Conservation (phyloP, 2,113 vertebrate species). For the Anguilla japonica region DNA sequence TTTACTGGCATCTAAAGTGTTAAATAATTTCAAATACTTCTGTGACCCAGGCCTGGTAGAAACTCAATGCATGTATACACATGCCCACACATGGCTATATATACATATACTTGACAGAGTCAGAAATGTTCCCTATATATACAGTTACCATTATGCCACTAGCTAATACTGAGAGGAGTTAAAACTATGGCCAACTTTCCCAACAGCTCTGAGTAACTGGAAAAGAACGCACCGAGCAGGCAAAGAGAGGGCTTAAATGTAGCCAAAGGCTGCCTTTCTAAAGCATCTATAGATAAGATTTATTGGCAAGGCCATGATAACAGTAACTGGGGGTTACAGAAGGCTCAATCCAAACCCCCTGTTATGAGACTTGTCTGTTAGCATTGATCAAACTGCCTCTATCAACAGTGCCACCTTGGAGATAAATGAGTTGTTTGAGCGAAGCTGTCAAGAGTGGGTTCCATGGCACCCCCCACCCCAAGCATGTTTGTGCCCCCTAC, state of each 20-base stretch:
- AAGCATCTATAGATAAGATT: slow-evolving; percentile 21
- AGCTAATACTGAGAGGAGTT: slow-evolving; percentile 3
- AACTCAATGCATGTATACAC: not conserved
- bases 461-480: not conserved
- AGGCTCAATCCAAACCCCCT: not conserved
- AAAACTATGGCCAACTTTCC: slow-evolving; percentile 1
- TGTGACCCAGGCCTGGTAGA: not conserved
- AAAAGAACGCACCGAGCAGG: not conserved
- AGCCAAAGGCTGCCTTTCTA: slow-evolving; percentile 5
- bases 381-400: not conserved
- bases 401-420: not conserved
- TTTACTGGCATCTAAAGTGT: not conserved
- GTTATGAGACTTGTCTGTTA: slow-evolving; percentile 10
- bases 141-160: not conserved
- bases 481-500: too few relatives aligned
- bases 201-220: not conserved
- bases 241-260: slow-evolving; percentile 18
- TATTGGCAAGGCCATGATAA: slow-evolving; percentile 22
- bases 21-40: not conserved
- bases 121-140: not conserved
- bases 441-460: not conserved
- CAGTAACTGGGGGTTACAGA: slow-evolving; percentile 18
- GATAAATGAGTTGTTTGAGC: not conserved
- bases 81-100: not conserved
- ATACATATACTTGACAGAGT: not conserved